Evolutionary conservation across 2,888 invertebrate genomes (phyloP), one percentile per base, ranked within the genome.

Genomic region (Griposia aprilina): DNA sequence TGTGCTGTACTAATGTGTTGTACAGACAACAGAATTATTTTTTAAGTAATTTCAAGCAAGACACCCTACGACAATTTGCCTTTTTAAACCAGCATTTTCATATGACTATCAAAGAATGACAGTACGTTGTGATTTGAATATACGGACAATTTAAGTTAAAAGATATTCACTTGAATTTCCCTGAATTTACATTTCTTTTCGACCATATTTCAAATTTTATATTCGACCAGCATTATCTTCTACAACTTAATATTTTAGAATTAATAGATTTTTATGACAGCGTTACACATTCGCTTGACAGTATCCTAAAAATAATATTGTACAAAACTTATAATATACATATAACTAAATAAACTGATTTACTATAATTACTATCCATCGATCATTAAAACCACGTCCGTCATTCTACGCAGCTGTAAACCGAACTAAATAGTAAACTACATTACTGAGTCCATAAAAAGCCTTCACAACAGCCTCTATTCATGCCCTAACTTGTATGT

Each of bases 401-500:
- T 26, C 41, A 66, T 30, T 77, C 17, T 15, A 15, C 41, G 30
- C 73, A 83, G 63, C 55, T 62, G 68, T 65, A 20, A 45, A 26
- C 59, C 50, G 45, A 72, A 80, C 63, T 69, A 41, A 76, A 68
- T 69, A 65, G n/a, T 45, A 73, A 75, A 82, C 69, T 20, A 73
- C 59, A 73, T 82, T 26, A 70, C 66, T 0, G 17, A 48, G 69
- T 60, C 72, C 86, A 86, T 82, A 86, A 78, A 84, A 81, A 76
- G 62, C 65, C 73, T 73, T 62, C 62, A 73, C 65, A 83, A 76
- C 69, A 63, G 41, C 62, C 60, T 82, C 79, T 85, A 80, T 87
- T 85, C 80, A 82, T 85, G 74, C 65, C 74, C 73, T 80, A 82
- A 86, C 87, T 86, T 85, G 76, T 85, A 85, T 87, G 88, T 80